Evolutionary conservation across 2,797 vertebrate genomes (phyloP), one percentile per base, ranked within the genome.

Genomic region (Schizothorax lantsangensis): DNA sequence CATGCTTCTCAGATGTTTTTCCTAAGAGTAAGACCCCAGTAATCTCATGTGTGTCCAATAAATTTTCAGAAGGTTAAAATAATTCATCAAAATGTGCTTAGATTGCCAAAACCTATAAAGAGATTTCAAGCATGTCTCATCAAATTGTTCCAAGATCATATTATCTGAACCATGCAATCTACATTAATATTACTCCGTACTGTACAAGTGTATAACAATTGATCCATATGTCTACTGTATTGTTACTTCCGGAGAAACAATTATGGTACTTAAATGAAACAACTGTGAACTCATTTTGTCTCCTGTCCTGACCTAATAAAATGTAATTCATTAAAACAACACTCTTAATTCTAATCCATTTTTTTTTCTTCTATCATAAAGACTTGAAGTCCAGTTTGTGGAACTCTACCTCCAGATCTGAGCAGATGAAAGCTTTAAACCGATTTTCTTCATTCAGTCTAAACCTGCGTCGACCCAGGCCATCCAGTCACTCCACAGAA

Each of bases 361-460:
- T 71, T 59, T 71, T 59, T 43, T 26, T 72, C 11, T 54, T 81
- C 15, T 72, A 54, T 47, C 33, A 11, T 68, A 92, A 84, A 82
- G 86, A 45, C 0, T 81, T 94, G 86, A 95, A 96, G 92, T 86
- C 91, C 1, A 91, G 92, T 62, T 91, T 94, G 26, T 94, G 93
- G 5, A 96, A 95, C 91, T 96, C 94, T 89, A 95, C 96, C 83
- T 96, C 96, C 0, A 96, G 97, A 83, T 91, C 95, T 0, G 94
- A 97, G 89, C 95, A 95, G 30, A 96, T 96, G 36, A 94, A 95
- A 57, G 92, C 95, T 43, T 92, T 96, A 92, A 94, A 94, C 91
- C 95, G 94, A 89, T 96, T 96, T 57, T 95, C 96, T 0, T 95
- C 95, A 88, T 95, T 97, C 92, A 95, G 95, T 0, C 94, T 96